Evolutionary conservation across 2,888 invertebrate genomes (phyloP).

Genomic region (Epiperipatus broadwayi): DNA sequence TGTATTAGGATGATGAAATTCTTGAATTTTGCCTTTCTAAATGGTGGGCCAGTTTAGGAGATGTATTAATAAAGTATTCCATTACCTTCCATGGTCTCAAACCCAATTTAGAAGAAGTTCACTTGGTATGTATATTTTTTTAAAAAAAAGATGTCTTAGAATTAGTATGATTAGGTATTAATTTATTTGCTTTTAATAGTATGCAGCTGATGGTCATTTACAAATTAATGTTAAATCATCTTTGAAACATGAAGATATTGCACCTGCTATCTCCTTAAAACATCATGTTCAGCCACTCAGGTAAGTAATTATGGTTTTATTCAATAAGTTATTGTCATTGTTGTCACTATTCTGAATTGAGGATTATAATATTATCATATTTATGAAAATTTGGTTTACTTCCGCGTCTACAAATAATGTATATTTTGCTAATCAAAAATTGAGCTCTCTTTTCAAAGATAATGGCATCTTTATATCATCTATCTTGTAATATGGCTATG

Average conservation of each 20-base stretch:
- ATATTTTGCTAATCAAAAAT: too few species aligned
- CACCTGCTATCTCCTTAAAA: conserved; percentile 53
- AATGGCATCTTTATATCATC: too few species aligned
- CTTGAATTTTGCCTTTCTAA: conserved; percentile 77
- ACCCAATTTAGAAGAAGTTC: conserved; percentile 39
- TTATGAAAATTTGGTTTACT: too few species aligned
- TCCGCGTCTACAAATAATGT: too few species aligned
- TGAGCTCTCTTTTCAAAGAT: too few species aligned
- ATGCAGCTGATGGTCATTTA: conserved; percentile 52
- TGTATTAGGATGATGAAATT: conserved; percentile 51
- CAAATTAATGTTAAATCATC: conserved; percentile 45
- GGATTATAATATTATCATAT: too few species aligned
- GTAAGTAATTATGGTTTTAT: conserved; percentile 13
- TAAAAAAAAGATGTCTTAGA: not conserved
- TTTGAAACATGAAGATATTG: conserved; percentile 55
- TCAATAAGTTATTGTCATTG: too few species aligned
- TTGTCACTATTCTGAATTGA: too few species aligned
- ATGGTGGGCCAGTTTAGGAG: conserved; percentile 82
- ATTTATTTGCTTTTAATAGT: conserved; percentile 27
- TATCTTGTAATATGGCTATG: too few species aligned
- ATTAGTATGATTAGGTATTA: conserved; percentile 3
- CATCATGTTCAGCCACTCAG: conserved; percentile 39
- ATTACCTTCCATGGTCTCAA: conserved; percentile 63
- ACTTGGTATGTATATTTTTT: conserved; percentile 35
- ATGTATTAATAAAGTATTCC: conserved; percentile 48